phyloP scores from a whole-genome alignment of 2,113 vertebrate species.

The Pelecanus crispus region DNA sequence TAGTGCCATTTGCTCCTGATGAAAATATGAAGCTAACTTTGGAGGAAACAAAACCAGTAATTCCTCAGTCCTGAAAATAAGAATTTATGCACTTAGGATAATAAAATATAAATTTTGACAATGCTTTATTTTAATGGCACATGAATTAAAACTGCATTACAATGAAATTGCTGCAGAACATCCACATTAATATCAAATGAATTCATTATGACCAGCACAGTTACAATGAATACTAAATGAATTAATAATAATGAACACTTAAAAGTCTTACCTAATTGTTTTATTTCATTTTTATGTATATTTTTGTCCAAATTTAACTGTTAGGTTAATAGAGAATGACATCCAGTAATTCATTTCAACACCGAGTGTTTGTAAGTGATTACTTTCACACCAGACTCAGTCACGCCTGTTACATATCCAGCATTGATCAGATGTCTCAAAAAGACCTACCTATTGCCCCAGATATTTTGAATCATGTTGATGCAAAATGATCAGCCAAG shows the following conservation, averaged over 20 bases:
- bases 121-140: slow-evolving; percentile 69
- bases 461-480: not conserved
- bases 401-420: not conserved
- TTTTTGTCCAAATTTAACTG: slow-evolving; percentile 73
- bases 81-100: slow-evolving; percentile 50
- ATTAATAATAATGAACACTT: slow-evolving; percentile 80
- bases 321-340: slow-evolving; percentile 75
- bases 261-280: slow-evolving; percentile 78
- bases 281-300: slow-evolving; percentile 82
- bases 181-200: slow-evolving; percentile 78
- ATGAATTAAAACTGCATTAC: slow-evolving; percentile 77
- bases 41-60: not conserved
- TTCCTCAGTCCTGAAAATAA: slow-evolving; percentile 57
- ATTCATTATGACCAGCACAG: slow-evolving; percentile 76
- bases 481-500: not conserved
- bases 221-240: slow-evolving; percentile 79
- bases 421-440: not conserved
- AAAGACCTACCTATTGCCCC: not conserved
- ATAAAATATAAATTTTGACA: slow-evolving; percentile 73
- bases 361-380: slow-evolving; percentile 49
- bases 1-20: not conserved
- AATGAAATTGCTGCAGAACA: slow-evolving; percentile 73
- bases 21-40: not conserved
- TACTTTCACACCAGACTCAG: slow-evolving; percentile 12
- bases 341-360: slow-evolving; percentile 67